Evolutionary conservation across 2,113 vertebrate genomes (phyloP), one percentile per base, ranked within the genome.

Genomic region (Corydoras sp.): DNA sequence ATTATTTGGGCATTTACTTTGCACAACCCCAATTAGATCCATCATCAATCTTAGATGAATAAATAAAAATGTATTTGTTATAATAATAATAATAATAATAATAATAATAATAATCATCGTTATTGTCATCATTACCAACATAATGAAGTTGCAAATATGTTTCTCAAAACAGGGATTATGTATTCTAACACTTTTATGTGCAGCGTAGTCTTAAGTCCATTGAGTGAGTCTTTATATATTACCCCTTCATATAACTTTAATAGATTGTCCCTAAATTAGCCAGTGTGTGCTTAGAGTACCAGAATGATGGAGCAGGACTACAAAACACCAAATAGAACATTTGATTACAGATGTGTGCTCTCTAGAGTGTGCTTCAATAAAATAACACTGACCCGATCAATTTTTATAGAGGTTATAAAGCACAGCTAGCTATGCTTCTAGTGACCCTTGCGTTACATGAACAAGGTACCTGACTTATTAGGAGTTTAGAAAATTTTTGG

Each of bases 351-450:
- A 68, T 79, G 75, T 75, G 68, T 30, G 69, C 72, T 82, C 88
- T 86, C 86, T 61, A 69, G 84, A 83, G 86, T 77, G 75, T 65
- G 79, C 79, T 76, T 74, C 60, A 83, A 86, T 86, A 86, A 77
- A 80, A 76, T 69, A 86, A 76, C 55, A 59, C 65, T 65, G 73
- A 78, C 79, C 77, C 79, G 79, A 88, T 89, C 86, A 86, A 88
- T 91, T 79, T 90, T 91, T 88, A 89, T 77, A 75, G 71, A 66
- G 75, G 50, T 50, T 81, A 83, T 90, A 81, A 81, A 88, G 83
- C 77, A 78, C 58, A 73, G 68, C 72, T 69, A 82, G 80, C 53
- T 62, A 76, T 69, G 62, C 73, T 53, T n/a, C 49, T 14, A 65
- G 67, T 59, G 35, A 73, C 62, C 54, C 29, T n/a, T 14, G 48